Evolutionary conservation across 2,113 vertebrate species (phyloP), one percentile per base, ranked within the genome.

Genomic region (Catharus bicknelli): DNA sequence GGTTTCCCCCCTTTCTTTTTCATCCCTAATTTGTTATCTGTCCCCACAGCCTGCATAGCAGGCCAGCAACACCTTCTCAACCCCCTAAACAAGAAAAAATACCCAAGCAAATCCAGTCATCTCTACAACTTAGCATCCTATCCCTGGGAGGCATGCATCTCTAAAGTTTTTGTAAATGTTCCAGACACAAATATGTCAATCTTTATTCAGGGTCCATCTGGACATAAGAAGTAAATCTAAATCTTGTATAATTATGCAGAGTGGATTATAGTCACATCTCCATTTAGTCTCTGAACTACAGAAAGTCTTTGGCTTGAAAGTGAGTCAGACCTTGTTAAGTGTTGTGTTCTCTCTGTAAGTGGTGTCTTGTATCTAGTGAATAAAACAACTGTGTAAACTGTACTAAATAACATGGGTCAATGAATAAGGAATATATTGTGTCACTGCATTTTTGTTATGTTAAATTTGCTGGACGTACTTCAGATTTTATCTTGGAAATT

Each of bases 1-100:
- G 16, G 1, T 17, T 4, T 2, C 4, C 1, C 2, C 15, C 4
- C 5, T 23, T 34, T 20, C 34, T 21, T 21, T 6, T 18, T 3
- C 1, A 13, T 38, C 25, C 2, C 2, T 9, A 2, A 43, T 89
- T 76, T 73, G 3, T 83, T 64, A 40, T 70, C 14, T 74, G 7
- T 26, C 42, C 38, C 15, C 8, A 62, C 21, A 79, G 38, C 1
- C 16, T 25, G 0, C 25, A 4, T 69, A 50, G 20, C 7, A 42
- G 34, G 40, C 38, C 81, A 29, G 25, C 7, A 47, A 5, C 11
- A 50, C 22, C 5, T 13, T 38, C 3, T 69, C 10, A 26, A 17
- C 2, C 4, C 22, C 29, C 21, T 80, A 48, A 62, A 57, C 2
- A 64, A 58, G 26, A 8, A 9, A 78, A 88, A 22, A 6, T 3